Evolutionary conservation across 1,140 invertebrate species (phyloP), one percentile per base, ranked within the genome.

Genomic region (Drosophila athabasca): DNA sequence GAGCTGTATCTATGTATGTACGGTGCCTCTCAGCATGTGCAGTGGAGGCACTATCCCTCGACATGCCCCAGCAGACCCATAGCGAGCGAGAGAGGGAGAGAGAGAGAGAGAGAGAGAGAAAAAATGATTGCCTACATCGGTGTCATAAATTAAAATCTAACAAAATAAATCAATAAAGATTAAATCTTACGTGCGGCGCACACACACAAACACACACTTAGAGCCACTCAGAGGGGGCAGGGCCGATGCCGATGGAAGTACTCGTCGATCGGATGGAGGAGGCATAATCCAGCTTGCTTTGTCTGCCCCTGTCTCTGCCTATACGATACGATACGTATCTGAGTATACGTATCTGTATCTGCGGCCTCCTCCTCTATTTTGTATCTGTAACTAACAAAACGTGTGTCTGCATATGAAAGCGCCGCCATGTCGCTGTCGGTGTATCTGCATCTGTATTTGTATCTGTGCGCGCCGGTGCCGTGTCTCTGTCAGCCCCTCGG

Each of bases 151-250:
- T 88, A 88, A 88, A 88, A 88, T 88, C 83, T 83, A 88, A 88
- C 83, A 79, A 88, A 88, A 88, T 88, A 88, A 88, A 88, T 88
- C 83, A 88, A 88, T 88, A 88, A 88, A 88, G 83, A 88, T 88
- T 88, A 88, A 88, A 88, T 88, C 83, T 87, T 79, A 79, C 77
- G 76, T 79, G 80, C 64, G 51, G 65, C 65, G 24, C 64, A 70
- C 55, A 59, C 65, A 77, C 60, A 59, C 44, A 70, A 53, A 62
- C 53, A 72, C 55, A 59, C 65, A 77, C 64, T 52, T 41, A 70
- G 49, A 39, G 35, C 55, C 13, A 50, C 17, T 51, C 26, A 44
- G 29, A 49, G 35, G 35, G 35, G 35, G 35, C 22, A 19, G 17
- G 17, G 17, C 17, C 17, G 17, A 52, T 13, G 44, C 49, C 19